Conservation (phyloP, 2,888 invertebrate genomes). For the Ectemnius continuus region DNA sequence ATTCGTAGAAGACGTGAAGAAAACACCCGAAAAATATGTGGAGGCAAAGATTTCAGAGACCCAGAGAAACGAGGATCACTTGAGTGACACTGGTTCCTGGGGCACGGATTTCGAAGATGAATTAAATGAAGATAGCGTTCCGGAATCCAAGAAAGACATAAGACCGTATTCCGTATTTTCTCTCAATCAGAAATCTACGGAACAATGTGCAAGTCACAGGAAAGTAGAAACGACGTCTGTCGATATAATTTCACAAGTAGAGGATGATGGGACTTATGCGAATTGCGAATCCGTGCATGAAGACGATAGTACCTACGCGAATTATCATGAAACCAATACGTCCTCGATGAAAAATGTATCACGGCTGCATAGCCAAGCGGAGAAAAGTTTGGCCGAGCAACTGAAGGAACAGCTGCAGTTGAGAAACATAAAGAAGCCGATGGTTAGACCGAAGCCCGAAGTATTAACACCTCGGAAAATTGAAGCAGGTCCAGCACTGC, state of each 20-base stretch:
- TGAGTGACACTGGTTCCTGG: constrained; percentile 72
- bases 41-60: constrained; percentile 41
- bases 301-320: constrained; percentile 49
- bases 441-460: constrained; percentile 56
- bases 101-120: constrained; percentile 75
- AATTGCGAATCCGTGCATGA: constrained; percentile 59
- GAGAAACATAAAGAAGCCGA: constrained; percentile 56
- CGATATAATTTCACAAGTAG: constrained; percentile 16
- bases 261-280: constrained; percentile 67
- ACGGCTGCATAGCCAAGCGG: constrained; percentile 51
- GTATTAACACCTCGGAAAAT: constrained; percentile 24
- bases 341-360: constrained; percentile 51
- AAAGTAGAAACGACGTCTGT: background rate
- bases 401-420: constrained; percentile 66
- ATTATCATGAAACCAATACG: constrained; percentile 41
- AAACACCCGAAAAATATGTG: constrained; percentile 67
- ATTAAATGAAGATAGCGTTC: constrained; percentile 57
- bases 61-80: constrained; percentile 54
- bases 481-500: constrained; percentile 8
- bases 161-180: constrained; percentile 12
- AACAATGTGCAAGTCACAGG: no score
- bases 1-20: constrained; percentile 70
- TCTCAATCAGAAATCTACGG: background rate
- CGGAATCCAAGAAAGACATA: background rate
- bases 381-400: constrained; percentile 63